Evolutionary conservation across 2,888 invertebrate species (phyloP).

Genomic region (Hemithea aestivaria): DNA sequence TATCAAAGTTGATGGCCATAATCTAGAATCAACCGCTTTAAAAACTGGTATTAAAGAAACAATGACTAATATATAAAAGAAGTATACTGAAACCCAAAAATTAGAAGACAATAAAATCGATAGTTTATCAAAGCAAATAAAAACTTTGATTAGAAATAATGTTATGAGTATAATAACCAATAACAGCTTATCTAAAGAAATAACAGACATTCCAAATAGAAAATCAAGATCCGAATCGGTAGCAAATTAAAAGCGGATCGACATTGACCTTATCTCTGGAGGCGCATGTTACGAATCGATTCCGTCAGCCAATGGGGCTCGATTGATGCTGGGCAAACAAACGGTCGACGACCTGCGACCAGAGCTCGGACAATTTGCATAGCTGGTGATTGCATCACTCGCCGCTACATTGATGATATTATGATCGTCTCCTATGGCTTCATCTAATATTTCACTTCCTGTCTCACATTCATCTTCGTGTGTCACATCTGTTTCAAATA

Average conservation of each 20-base stretch:
- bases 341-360: slow-evolving; percentile 59
- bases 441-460: slow-evolving; percentile 11
- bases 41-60: slow-evolving; percentile 1
- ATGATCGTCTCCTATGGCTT: slow-evolving; percentile 37
- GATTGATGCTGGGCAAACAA: slow-evolving; percentile 59
- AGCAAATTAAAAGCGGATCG: slow-evolving; percentile 68
- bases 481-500: not conserved
- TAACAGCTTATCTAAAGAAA: slow-evolving; percentile 7
- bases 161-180: slow-evolving; percentile 2
- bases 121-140: no score
- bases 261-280: slow-evolving; percentile 70
- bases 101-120: no score
- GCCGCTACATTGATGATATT: slow-evolving; percentile 54
- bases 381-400: slow-evolving; percentile 67
- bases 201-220: slow-evolving; percentile 17
- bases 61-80: no score
- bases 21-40: slow-evolving; percentile 18
- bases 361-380: slow-evolving; percentile 66
- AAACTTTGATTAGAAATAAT: no score
- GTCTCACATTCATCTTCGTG: slow-evolving; percentile 3
- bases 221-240: slow-evolving; percentile 49
- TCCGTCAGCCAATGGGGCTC: slow-evolving; percentile 60
- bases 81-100: no score
- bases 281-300: slow-evolving; percentile 71
- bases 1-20: slow-evolving; percentile 37